phyloP scores from a whole-genome alignment of 2,888 invertebrate species.

The Phyto melanocephala region DNA sequence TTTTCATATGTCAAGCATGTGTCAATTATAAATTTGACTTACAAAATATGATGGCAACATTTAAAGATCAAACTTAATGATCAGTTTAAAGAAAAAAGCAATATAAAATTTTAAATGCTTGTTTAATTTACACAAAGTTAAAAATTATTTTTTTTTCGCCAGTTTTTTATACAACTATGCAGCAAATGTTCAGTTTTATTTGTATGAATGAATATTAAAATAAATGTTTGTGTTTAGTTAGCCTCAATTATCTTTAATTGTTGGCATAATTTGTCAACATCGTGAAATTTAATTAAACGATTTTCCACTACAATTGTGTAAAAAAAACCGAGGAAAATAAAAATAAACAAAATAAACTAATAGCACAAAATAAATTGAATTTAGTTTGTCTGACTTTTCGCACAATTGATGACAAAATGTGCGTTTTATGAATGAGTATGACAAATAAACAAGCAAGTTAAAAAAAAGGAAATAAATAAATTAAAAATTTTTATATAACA shows the following conservation, averaged over 20 bases:
- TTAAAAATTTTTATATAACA: background rate
- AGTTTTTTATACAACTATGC: background rate
- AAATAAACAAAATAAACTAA: slow-evolving; percentile 10
- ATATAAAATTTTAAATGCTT: background rate
- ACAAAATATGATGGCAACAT: slow-evolving; percentile 49
- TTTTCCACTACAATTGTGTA: slow-evolving; percentile 44
- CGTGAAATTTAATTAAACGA: slow-evolving; percentile 66
- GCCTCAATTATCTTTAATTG: slow-evolving; percentile 67
- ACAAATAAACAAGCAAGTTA: slow-evolving; percentile 21
- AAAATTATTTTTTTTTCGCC: slow-evolving; percentile 15
- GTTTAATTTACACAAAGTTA: slow-evolving; percentile 25
- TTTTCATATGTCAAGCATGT: slow-evolving; percentile 20
- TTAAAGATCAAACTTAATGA: slow-evolving; percentile 52
- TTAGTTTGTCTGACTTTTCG: background rate
- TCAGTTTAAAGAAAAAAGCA: slow-evolving; percentile 43
- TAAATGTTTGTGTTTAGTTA: slow-evolving; percentile 61
- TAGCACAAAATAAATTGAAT: background rate
- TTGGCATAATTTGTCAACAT: slow-evolving; percentile 68
- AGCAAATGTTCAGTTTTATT: background rate
- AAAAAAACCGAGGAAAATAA: background rate
- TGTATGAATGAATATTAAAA: slow-evolving; percentile 28
- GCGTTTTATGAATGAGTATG: slow-evolving; percentile 31
- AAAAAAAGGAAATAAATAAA: slow-evolving; percentile 14
- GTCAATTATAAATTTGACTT: slow-evolving; percentile 58
- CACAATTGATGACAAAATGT: slow-evolving; percentile 45